These are phyloP conservation scores for Colaptes auratus DNA, from an alignment of 2,113 vertebrate species.

Conservation along the genomic window DNA sequence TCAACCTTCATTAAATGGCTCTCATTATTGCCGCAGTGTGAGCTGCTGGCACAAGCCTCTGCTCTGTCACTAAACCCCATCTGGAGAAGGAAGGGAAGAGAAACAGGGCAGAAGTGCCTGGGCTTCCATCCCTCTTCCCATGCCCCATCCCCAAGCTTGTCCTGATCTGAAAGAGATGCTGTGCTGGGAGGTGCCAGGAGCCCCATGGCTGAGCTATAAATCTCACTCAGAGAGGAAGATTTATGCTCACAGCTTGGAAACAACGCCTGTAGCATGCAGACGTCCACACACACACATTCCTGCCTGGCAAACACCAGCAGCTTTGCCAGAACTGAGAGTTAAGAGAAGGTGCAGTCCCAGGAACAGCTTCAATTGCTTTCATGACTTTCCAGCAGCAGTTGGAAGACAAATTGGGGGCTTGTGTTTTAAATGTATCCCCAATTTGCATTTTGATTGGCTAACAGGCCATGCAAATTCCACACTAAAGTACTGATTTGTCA, in stretches of 20 bases:
- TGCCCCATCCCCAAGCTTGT: neutral
- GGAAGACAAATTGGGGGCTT: slow-evolving; percentile 72
- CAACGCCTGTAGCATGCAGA: neutral
- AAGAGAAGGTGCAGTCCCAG: slow-evolving; percentile 48
- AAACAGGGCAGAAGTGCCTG: neutral
- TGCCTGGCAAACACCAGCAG: neutral
- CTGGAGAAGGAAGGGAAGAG: neutral
- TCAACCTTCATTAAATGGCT: slow-evolving; percentile 23
- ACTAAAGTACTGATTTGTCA: slow-evolving; percentile 74
- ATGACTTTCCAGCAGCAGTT: slow-evolving; percentile 70
- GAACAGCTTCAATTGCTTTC: slow-evolving; percentile 70
- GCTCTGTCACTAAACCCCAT: neutral
- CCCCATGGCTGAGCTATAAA: slow-evolving; percentile 64
- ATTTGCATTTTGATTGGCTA: slow-evolving; percentile 82
- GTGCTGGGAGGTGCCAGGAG: slow-evolving; percentile 21
- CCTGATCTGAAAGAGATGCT: neutral
- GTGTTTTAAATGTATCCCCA: slow-evolving; percentile 73
- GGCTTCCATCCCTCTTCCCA: neutral
- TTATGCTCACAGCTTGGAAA: slow-evolving; percentile 49
- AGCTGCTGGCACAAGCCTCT: neutral
- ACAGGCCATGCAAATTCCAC: slow-evolving; percentile 67
- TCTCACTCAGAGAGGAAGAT: slow-evolving; percentile 65
- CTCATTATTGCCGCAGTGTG: neutral
- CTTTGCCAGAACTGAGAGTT: slow-evolving; percentile 8
- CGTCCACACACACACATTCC: neutral